A percentile compares a stretch with the other conserved stretches of the same genome.
Evolutionary conservation across 1,140 invertebrate genomes (phyloP).

Genomic region (Anoplolepis gracilipes): DNA sequence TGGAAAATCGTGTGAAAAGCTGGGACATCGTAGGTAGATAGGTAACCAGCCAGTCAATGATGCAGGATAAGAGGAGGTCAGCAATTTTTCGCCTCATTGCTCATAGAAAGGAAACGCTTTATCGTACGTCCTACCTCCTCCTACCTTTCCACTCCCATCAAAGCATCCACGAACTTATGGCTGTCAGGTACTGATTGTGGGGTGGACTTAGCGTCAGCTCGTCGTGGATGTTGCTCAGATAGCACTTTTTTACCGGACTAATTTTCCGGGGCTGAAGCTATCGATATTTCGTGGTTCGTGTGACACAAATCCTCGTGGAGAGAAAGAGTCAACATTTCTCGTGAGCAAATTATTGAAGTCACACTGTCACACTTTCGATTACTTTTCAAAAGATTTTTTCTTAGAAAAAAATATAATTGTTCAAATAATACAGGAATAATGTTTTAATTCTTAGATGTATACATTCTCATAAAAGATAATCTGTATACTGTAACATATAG

Average conservation of each 20-base stretch:
- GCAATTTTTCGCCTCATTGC: constrained; percentile 76
- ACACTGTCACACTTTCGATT: not conserved
- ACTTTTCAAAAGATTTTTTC: not conserved
- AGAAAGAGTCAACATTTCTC: not conserved
- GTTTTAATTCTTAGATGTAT: not conserved
- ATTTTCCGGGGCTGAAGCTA: constrained; percentile 71
- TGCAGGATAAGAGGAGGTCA: constrained; percentile 49
- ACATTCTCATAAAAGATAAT: not conserved
- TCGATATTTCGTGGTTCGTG: constrained; percentile 40
- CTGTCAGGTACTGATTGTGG: constrained; percentile 42
- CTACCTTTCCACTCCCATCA: not conserved
- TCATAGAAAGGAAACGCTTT: constrained; percentile 72
- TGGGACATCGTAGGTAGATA: constrained; percentile 47
- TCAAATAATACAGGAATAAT: not conserved
- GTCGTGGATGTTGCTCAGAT: constrained; percentile 70
- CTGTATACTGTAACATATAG: not conserved
- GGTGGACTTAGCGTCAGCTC: constrained; percentile 57
- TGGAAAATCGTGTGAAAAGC: constrained; percentile 72
- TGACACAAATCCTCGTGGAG: not conserved
- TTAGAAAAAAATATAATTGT: not conserved
- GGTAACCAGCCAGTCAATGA: not conserved
- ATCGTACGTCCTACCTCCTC: constrained; percentile 44
- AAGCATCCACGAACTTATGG: constrained; percentile 37
- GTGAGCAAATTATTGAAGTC: not conserved
- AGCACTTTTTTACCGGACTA: constrained; percentile 66